phyloP scores from a whole-genome alignment of 2,888 invertebrate species.

The Gymnocheta viridis region DNA sequence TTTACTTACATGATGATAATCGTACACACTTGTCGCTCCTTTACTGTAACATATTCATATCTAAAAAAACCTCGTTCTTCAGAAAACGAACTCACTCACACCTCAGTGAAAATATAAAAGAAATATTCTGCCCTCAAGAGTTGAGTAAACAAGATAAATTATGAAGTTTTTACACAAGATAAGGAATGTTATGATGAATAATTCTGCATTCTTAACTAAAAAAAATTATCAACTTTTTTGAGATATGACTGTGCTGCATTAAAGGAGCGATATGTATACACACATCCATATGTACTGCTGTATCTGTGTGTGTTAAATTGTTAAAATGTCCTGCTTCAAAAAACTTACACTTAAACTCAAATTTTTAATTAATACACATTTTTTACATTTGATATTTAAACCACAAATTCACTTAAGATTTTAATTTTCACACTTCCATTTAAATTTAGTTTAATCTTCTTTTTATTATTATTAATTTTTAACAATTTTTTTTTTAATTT shows the following conservation, averaged over 20 bases:
- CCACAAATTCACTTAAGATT: neutral
- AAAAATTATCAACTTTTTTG: too few relatives aligned
- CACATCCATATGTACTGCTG: neutral
- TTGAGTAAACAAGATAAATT: too few relatives aligned
- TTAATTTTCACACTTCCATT: neutral
- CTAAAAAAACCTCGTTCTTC: too few relatives aligned
- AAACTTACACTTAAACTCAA: neutral
- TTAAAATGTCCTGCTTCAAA: neutral
- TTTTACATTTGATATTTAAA: neutral
- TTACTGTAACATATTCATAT: too few relatives aligned
- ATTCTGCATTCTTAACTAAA: too few relatives aligned
- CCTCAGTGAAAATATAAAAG: too few relatives aligned
- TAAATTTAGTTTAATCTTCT: constrained; percentile 3
- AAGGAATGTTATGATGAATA: too few relatives aligned
- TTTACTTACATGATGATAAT: neutral
- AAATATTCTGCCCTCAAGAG: too few relatives aligned
- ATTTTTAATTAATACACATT: neutral
- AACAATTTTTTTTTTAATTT: constrained; percentile 2
- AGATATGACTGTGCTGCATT: too few relatives aligned
- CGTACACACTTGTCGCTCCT: neutral
- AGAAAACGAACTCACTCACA: too few relatives aligned
- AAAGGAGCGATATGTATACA: neutral
- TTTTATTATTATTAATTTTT: constrained; percentile 3
- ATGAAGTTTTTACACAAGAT: too few relatives aligned
- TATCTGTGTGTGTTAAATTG: neutral